Evolutionary conservation across 2,113 vertebrate genomes (phyloP), one percentile per base, ranked within the genome.

Genomic region (Myxocyprinus asiaticus): DNA sequence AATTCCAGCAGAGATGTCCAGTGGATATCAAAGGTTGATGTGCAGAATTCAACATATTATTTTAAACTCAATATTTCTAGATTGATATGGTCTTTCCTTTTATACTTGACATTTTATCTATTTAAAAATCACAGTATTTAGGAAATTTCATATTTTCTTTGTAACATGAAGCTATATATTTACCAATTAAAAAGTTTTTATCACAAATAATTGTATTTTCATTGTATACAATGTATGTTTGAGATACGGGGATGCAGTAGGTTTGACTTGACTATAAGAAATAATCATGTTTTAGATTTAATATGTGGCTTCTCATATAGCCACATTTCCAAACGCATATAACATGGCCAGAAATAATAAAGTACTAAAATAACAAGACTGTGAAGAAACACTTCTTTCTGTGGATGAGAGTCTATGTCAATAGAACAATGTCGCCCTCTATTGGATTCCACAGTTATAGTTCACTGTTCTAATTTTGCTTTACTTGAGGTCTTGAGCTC

Each of bases 51-150:
- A 55, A 70, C 65, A 51, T 75, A 45, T 51, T 58, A 17, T 81
- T 73, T 72, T 43, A 73, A 63, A 64, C 50, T n/a, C 47, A 53
- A 47, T 65, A 3, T 66, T 81, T 86, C 86, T 89, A 85, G 89
- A 91, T 85, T 92, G 90, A 91, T 90, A 89, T 90, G 90, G 90
- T 91, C 91, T 86, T 87, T 92, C 91, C 91, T 94, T 97, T 95
- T 96, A 92, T 96, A 94, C 92, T 92, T 94, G 89, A 33, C 22
- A 33, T 33, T 33, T 90, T 87, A 93, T 94, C 90, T 95, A 95
- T 95, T 92, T 92, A 94, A 95, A 94, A 93, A 91, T 94, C 88
- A 88, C 94, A 96, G 94, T 96, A 95, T 97, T 97, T 95, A 94
- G 91, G 91, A 87, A 79, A 91, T 94, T 95, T 95, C 14, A 94